Evolutionary conservation across 1,140 invertebrate species (phyloP).

Genomic region (Melipona quadrifasciata): DNA sequence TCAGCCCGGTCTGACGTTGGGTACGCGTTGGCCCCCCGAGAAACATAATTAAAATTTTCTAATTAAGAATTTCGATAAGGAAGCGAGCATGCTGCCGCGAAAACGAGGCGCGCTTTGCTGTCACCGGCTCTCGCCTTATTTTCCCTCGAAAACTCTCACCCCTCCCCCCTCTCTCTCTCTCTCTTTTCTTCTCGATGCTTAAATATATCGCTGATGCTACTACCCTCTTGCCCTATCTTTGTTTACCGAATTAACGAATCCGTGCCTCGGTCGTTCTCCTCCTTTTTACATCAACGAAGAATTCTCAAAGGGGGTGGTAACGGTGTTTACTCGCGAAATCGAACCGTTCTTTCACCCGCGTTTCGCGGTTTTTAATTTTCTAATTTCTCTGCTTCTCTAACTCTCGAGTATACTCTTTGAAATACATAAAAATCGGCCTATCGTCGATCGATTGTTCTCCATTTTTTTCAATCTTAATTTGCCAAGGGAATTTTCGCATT

Average conservation of each 20-base stretch:
- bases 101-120: constrained; percentile 44
- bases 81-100: constrained; percentile 32
- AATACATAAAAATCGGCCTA: too few species aligned
- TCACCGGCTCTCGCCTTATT: constrained; percentile 30
- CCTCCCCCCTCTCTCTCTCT: neutral
- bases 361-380: too few species aligned
- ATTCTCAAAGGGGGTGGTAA: neutral
- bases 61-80: constrained; percentile 82
- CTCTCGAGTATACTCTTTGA: too few species aligned
- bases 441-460: too few species aligned
- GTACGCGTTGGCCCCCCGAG: constrained; percentile 63
- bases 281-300: too few species aligned
- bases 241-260: constrained; percentile 23
- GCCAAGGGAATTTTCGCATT: too few species aligned
- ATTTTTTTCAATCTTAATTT: too few species aligned
- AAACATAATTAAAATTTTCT: constrained; percentile 83
- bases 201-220: neutral
- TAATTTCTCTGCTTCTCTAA: too few species aligned
- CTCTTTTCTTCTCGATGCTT: neutral
- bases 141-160: neutral
- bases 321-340: neutral
- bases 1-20: neutral
- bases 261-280: neutral
- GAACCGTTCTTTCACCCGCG: neutral
- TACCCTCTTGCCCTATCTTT: neutral